Evolutionary conservation across 2,113 vertebrate species (phyloP).

Genomic region (Platycercus adscitus): DNA sequence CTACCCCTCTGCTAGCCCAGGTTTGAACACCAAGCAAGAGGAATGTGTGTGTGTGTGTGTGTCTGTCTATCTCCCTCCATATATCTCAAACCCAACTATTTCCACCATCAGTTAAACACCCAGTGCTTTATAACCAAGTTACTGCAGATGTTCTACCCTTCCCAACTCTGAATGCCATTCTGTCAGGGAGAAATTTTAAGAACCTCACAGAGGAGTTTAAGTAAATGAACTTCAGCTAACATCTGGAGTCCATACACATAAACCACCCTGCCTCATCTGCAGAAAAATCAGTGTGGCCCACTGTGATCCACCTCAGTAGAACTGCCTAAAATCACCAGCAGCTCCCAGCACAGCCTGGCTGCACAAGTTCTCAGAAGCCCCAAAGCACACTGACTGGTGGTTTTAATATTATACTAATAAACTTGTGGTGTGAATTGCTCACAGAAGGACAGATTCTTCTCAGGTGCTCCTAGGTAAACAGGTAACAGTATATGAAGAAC

Average conservation of each 20-base stretch:
- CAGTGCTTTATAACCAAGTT: neutral
- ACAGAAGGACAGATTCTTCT: neutral
- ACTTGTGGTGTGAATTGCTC: neutral
- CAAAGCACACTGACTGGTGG: neutral
- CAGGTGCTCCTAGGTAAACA: neutral
- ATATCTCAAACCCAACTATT: neutral
- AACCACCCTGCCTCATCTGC: neutral
- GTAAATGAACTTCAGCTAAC: neutral
- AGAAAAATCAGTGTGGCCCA: neutral
- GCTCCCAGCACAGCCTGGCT: neutral
- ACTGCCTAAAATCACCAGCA: neutral
- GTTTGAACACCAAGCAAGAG: neutral
- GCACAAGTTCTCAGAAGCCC: neutral
- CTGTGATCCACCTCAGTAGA: neutral
- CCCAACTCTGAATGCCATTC: neutral
- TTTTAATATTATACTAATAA: neutral
- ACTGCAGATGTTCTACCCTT: neutral
- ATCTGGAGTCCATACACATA: neutral
- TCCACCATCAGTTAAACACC: neutral
- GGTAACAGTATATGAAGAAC: neutral
- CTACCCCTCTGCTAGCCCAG: neutral
- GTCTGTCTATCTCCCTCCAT: neutral
- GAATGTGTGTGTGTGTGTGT: neutral
- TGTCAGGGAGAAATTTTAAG: neutral
- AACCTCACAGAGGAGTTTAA: neutral